Percentiles rank a stretch among this genome's conserved stretches.
These are phyloP conservation scores for Eumeta japonica DNA, from an alignment of 1,140 invertebrate genomes.

Conservation along the genomic window DNA sequence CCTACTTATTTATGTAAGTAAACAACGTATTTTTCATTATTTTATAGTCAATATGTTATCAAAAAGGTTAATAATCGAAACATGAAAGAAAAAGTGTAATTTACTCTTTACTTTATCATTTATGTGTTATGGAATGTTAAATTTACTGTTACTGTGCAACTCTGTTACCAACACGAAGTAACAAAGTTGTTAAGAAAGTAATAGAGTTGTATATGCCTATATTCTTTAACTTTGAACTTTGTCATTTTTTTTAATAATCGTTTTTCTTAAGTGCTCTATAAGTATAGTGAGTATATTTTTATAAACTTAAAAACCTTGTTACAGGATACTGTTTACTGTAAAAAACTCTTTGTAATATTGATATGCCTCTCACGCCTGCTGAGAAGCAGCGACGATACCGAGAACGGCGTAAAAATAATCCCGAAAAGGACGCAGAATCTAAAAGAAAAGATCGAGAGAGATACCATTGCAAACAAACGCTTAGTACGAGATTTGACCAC, in stretches of 20 bases:
- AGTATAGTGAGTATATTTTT: not conserved
- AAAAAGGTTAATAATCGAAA: not conserved
- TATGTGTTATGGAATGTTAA: not conserved
- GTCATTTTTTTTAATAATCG: not conserved
- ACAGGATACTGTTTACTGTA: not conserved
- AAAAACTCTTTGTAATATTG: not conserved
- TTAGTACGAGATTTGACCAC: not conserved
- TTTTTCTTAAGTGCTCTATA: not conserved
- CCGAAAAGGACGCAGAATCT: constrained; percentile 4
- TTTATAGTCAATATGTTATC: not conserved
- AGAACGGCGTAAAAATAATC: constrained; percentile 2
- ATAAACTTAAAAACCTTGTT: constrained; percentile 1
- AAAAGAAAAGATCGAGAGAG: constrained; percentile 3
- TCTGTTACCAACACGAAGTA: too few species aligned
- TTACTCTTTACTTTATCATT: not conserved
- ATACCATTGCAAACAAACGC: constrained; percentile 2
- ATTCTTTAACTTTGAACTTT: constrained; percentile 1
- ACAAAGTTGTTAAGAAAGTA: too few species aligned
- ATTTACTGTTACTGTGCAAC: not conserved
- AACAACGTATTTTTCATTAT: not conserved
- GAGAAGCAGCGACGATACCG: constrained; percentile 3
- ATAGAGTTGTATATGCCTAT: not conserved
- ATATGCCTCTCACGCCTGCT: constrained; percentile 2
- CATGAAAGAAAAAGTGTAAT: constrained; percentile 1
- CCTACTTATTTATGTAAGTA: not conserved